Evolutionary conservation across 2,113 vertebrate genomes (phyloP).

Genomic region (Xiphorhynchus elegans): DNA sequence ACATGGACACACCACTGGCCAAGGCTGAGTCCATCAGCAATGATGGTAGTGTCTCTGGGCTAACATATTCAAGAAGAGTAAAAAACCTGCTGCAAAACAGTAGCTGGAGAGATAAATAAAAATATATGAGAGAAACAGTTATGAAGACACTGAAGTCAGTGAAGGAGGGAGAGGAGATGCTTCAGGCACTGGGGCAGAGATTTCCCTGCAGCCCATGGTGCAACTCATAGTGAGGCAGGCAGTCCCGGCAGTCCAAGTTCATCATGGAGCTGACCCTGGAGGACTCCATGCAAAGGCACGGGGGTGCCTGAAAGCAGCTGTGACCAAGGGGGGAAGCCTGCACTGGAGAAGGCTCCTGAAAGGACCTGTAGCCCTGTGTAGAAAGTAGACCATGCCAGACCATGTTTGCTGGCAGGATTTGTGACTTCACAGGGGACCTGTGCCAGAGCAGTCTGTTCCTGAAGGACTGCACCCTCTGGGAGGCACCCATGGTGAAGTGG

Average conservation of each 20-base stretch:
- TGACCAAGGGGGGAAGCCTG: background rate
- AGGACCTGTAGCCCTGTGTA: background rate
- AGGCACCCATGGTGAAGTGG: background rate
- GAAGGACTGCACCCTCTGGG: background rate
- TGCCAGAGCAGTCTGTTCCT: background rate
- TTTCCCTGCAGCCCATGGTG: background rate
- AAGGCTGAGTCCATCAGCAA: background rate
- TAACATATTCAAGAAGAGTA: background rate
- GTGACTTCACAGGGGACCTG: background rate
- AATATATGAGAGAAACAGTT: background rate
- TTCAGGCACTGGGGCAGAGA: accelerated
- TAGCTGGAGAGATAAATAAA: background rate
- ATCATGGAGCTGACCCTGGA: background rate
- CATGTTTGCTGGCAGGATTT: background rate
- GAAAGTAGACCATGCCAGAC: background rate
- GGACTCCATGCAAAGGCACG: background rate
- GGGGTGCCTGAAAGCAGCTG: background rate
- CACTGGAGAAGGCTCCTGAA: background rate
- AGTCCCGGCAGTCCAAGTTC: background rate
- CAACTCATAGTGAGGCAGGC: background rate
- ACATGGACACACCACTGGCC: background rate
- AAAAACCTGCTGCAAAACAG: background rate
- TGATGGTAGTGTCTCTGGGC: accelerated
- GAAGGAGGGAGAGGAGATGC: background rate
- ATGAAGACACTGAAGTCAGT: background rate